Conservation (phyloP, 2,797 vertebrate species). For the Mus spretus region DNA sequence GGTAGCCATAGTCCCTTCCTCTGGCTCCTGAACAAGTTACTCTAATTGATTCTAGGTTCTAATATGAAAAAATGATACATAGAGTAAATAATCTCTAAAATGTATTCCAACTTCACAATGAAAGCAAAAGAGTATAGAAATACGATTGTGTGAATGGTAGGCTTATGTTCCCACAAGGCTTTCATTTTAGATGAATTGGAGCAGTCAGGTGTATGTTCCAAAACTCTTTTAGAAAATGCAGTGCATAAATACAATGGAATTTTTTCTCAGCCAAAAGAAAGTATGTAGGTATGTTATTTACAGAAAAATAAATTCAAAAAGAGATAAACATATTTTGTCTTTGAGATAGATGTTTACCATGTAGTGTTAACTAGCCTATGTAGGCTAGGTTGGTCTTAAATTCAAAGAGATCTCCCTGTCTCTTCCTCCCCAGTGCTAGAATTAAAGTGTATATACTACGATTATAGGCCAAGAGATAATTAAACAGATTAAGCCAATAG, state of each 20-base stretch:
- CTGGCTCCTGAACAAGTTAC: slow-evolving; percentile 22
- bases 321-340: neutral
- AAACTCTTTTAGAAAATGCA: neutral
- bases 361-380: neutral
- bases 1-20: neutral
- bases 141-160: neutral
- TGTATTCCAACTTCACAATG: slow-evolving; percentile 38
- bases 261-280: neutral
- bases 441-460: neutral
- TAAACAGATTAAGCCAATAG: neutral
- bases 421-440: neutral
- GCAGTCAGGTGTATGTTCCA: neutral
- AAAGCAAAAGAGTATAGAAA: slow-evolving; percentile 5
- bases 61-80: neutral
- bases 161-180: neutral
- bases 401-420: neutral
- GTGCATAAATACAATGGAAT: neutral
- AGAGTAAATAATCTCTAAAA: slow-evolving; percentile 36
- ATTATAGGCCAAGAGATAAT: neutral
- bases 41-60: slow-evolving; percentile 5
- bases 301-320: neutral
- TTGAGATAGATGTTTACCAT: neutral
- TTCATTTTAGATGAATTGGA: slow-evolving; percentile 38
- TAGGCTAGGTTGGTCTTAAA: neutral
- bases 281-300: neutral